Evolutionary conservation across 2,797 vertebrate genomes (phyloP).

Genomic region (Cynopterus sphinx): DNA sequence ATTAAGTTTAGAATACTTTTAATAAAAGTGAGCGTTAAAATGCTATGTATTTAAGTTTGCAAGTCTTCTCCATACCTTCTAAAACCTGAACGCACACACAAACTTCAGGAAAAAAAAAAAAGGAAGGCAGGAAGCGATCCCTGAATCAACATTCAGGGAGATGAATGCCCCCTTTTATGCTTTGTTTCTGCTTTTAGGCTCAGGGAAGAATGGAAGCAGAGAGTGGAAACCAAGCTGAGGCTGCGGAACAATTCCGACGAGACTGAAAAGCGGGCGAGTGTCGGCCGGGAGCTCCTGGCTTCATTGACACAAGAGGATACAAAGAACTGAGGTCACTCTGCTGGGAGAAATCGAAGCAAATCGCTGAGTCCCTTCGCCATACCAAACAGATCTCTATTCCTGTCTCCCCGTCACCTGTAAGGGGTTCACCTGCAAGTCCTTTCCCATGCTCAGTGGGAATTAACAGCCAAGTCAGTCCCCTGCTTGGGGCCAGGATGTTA

Average conservation of each 20-base stretch:
- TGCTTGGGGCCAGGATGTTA: not conserved
- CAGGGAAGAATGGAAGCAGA: slow-evolving; percentile 88
- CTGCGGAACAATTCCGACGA: slow-evolving; percentile 82
- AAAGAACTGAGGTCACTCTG: not conserved
- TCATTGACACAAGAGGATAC: not conserved
- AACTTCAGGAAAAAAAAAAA: not conserved
- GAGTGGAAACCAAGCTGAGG: slow-evolving; percentile 86
- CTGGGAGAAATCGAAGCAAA: not conserved
- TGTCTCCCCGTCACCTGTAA: slow-evolving; percentile 29
- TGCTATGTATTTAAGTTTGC: not conserved
- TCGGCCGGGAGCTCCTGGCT: slow-evolving; percentile 57
- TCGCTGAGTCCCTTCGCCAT: slow-evolving; percentile 32
- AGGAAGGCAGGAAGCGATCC: not conserved
- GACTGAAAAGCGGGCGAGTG: slow-evolving; percentile 70
- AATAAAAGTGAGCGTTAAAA: not conserved
- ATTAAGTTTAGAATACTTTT: not conserved
- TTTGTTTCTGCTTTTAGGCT: slow-evolving; percentile 83
- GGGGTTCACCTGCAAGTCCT: not conserved
- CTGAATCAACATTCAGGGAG: not conserved
- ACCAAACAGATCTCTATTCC: slow-evolving; percentile 37
- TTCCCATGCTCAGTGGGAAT: not conserved
- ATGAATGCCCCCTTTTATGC: not conserved
- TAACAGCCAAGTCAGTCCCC: not conserved
- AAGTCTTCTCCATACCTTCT: not conserved
- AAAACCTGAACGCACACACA: not conserved